phyloP scores from a whole-genome alignment of 2,888 invertebrate species.

The Drosophila meridiana region DNA sequence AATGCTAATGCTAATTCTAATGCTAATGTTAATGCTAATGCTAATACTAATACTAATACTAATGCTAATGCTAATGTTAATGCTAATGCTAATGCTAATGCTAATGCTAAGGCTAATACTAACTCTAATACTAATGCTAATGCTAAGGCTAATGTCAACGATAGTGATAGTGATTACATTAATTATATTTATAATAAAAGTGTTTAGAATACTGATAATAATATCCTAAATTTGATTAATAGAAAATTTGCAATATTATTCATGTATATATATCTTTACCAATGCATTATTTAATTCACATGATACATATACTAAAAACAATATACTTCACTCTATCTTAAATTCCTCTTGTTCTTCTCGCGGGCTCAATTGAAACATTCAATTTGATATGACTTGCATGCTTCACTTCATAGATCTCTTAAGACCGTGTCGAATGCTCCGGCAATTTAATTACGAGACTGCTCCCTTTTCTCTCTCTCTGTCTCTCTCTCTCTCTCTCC shows the following conservation, averaged over 20 bases:
- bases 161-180: neutral
- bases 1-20: neutral
- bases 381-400: neutral
- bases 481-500: neutral
- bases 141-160: neutral
- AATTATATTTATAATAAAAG: neutral
- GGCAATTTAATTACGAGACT: slow-evolving; percentile 35
- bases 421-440: slow-evolving; percentile 2
- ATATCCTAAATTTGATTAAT: neutral
- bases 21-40: neutral
- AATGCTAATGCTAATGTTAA: neutral
- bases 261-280: too few relatives aligned
- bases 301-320: too few relatives aligned
- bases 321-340: neutral
- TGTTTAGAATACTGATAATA: neutral
- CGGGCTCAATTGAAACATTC: neutral
- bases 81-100: neutral
- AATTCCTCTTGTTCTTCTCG: neutral
- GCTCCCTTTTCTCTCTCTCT: neutral
- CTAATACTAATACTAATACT: neutral
- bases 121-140: neutral
- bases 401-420: neutral
- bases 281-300: too few relatives aligned
- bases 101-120: neutral
- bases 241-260: neutral